A percentile compares a stretch with the other conserved stretches of the same genome.
These are phyloP conservation scores for Aelia acuminata DNA, from an alignment of 2,888 invertebrate species.

Conservation along the genomic window DNA sequence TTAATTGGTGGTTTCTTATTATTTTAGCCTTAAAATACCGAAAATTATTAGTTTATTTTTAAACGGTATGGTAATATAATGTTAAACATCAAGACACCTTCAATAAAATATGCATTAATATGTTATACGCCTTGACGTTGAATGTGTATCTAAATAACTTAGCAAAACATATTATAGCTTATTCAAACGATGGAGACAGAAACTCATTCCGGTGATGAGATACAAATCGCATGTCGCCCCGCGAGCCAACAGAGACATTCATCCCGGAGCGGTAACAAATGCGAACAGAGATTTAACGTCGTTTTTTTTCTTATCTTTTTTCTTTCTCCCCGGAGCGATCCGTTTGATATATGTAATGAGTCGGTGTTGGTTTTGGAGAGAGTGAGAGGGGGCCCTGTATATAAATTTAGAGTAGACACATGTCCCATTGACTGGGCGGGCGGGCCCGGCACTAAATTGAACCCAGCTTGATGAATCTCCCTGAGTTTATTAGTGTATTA, in stretches of 20 bases:
- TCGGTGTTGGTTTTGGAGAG: slow-evolving; percentile 33
- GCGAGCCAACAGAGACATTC: slow-evolving; percentile 17
- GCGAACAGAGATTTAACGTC: slow-evolving; percentile 23
- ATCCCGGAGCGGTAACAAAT: slow-evolving; percentile 1
- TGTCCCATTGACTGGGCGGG: slow-evolving; percentile 19
- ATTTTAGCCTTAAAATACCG: too few relatives aligned
- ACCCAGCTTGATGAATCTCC: slow-evolving; percentile 4
- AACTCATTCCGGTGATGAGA: background rate
- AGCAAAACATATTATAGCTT: background rate
- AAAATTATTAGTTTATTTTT: too few relatives aligned
- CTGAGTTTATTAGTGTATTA: slow-evolving; percentile 1
- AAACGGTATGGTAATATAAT: background rate
- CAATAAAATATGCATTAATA: background rate
- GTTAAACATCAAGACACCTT: background rate
- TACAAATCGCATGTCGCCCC: slow-evolving; percentile 15
- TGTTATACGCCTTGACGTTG: background rate
- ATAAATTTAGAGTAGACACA: slow-evolving; percentile 33
- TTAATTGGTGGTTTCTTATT: too few relatives aligned
- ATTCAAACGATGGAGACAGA: background rate
- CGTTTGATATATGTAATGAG: slow-evolving; percentile 38
- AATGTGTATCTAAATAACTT: background rate
- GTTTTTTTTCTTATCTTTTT: background rate
- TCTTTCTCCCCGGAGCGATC: background rate
- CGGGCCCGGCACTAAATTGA: slow-evolving; percentile 6
- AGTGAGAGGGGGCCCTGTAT: background rate